phyloP scores from a whole-genome alignment of 2,888 invertebrate genomes.

The Trichopria drosophilae region DNA sequence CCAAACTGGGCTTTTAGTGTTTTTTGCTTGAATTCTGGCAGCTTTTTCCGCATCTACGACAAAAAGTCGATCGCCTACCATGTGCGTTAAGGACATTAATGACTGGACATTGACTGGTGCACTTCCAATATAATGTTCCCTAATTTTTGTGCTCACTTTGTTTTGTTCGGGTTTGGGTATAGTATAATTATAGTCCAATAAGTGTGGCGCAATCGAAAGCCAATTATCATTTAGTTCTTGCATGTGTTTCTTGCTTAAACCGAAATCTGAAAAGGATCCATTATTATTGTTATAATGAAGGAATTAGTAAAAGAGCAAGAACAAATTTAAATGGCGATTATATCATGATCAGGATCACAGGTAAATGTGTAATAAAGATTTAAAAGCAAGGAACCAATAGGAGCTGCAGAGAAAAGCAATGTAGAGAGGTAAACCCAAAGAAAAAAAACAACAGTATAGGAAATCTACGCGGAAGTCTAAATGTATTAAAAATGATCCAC shows the following conservation, averaged over 20 bases:
- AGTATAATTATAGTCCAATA: conserved; percentile 67
- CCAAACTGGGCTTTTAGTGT: conserved; percentile 66
- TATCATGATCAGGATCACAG: too few species aligned
- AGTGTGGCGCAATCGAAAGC: neutral
- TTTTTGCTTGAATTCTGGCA: conserved; percentile 60
- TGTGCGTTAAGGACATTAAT: conserved; percentile 50
- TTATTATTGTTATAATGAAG: too few species aligned
- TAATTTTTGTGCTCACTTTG: conserved; percentile 61
- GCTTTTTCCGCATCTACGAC: conserved; percentile 63
- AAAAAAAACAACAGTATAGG: neutral
- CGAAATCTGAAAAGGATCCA: too few species aligned
- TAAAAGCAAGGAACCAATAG: too few species aligned
- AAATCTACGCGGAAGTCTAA: neutral
- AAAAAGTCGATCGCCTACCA: conserved; percentile 69
- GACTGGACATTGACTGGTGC: conserved; percentile 58
- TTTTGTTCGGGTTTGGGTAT: conserved; percentile 58
- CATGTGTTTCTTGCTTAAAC: neutral
- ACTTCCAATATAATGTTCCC: conserved; percentile 62
- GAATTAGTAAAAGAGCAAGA: too few species aligned
- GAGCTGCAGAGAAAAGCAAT: too few species aligned
- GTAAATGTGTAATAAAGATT: too few species aligned
- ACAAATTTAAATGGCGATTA: too few species aligned
- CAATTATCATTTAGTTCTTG: neutral
- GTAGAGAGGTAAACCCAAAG: neutral
- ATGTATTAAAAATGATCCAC: conserved; percentile 53